Evolutionary conservation across 2,113 vertebrate genomes (phyloP), one percentile per base, ranked within the genome.

Genomic region (Gavialis gangeticus): DNA sequence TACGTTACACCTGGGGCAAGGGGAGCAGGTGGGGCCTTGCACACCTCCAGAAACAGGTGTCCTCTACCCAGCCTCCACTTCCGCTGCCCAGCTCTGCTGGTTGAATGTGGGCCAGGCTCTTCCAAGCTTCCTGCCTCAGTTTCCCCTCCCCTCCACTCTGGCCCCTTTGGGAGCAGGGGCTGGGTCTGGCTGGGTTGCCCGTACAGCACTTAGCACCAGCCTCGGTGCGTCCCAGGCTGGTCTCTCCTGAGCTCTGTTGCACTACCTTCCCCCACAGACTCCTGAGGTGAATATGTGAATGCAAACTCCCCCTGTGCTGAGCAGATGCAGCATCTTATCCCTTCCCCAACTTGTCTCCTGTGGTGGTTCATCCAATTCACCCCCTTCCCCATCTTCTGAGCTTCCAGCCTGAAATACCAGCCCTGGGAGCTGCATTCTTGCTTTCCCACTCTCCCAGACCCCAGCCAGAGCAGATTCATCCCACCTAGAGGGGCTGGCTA

Each of bases 111-210:
- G 60, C 24, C 22, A 27, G 15, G 25, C 28, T 13, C 25, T 64
- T 28, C 63, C 25, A 5, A 13, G 12, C 24, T 16, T 17, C 2
- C 5, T 87, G 91, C 87, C 94, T 94, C 94, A 85, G 85, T 93
- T 95, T 96, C 91, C 80, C 83, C 73, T 25, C 37, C 37, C 67
- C 6, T 6, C 73, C 37, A 12, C 63, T 64, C 22, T n/a, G 27
- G 62, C 27, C 3, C 27, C 27, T 46, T 46, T 46, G 46, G 46
- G 46, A 46, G 46, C 46, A 46, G 46, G 46, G 46, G 46, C 46
- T 9, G 46, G 46, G 7, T 46, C 46, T 46, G 46, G 46, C 46
- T 46, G 46, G 46, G 46, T 46, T 46, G 46, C 46, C 46, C 9
- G 46, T 46, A 46, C 46, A 46, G 46, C 46, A 46, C 46, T 46